Evolutionary conservation across 1,140 invertebrate species (phyloP).

Genomic region (Zaprionus ornatus): DNA sequence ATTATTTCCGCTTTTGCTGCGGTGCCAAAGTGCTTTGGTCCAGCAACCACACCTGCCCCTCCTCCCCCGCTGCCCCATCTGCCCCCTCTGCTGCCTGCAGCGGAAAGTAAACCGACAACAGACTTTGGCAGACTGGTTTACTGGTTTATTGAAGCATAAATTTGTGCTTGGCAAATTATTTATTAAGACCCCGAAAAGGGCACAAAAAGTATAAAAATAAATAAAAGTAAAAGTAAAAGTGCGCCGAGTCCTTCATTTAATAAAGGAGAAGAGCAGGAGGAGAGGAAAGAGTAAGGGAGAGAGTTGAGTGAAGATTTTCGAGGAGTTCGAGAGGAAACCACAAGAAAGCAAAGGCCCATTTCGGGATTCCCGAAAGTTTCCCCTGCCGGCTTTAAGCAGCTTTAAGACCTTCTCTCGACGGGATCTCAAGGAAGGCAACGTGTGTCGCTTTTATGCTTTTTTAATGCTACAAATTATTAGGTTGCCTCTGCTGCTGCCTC

Average conservation of each 20-base stretch:
- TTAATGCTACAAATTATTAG: slow-evolving; percentile 70
- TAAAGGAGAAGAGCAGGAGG: slow-evolving; percentile 3
- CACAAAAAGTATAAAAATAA: slow-evolving; percentile 24
- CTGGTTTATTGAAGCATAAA: slow-evolving; percentile 71
- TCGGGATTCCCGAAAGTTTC: background rate
- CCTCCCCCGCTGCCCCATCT: background rate
- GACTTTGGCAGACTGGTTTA: slow-evolving; percentile 42
- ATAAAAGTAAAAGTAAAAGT: slow-evolving; percentile 36
- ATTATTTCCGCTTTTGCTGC: slow-evolving; percentile 57
- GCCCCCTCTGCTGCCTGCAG: background rate
- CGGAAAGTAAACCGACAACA: slow-evolving; percentile 43
- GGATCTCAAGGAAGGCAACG: slow-evolving; percentile 11
- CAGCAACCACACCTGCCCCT: slow-evolving; percentile 5
- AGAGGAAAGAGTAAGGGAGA: slow-evolving; percentile 10
- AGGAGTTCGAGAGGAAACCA: slow-evolving; percentile 27
- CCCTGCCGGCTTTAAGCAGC: slow-evolving; percentile 32
- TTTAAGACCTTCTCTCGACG: slow-evolving; percentile 35
- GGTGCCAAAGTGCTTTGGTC: slow-evolving; percentile 35
- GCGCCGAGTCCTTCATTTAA: slow-evolving; percentile 32
- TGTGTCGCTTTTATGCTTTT: slow-evolving; percentile 34
- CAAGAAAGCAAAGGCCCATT: slow-evolving; percentile 31
- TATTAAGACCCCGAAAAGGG: slow-evolving; percentile 70
- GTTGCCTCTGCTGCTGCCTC: slow-evolving; percentile 35
- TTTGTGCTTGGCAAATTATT: slow-evolving; percentile 71
- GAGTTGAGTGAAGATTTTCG: background rate